Evolutionary conservation across 2,888 invertebrate genomes (phyloP), one percentile per base, ranked within the genome.

Genomic region (Dioctria linearis): DNA sequence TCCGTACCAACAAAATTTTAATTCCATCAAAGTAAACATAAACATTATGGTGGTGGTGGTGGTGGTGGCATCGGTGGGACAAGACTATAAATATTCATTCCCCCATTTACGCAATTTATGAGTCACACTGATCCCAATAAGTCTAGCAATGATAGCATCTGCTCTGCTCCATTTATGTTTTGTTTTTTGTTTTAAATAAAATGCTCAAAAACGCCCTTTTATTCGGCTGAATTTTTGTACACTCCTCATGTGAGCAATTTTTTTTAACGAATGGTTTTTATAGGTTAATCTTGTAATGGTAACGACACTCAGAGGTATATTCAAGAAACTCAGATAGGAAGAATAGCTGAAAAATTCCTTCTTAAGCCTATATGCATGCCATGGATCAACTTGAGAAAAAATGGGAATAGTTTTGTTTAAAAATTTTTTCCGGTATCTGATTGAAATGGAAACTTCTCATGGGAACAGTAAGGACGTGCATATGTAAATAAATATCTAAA

Each of bases 191-290:
- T 39, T 71, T 54, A 71, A 71, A 71, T 51, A 51, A 51, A 42
- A 54, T 51, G 51, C 51, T 46, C 5, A 6, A 37, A 37, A 51
- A 37, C 51, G 49, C 39, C 51, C 71, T 25, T 71, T 46, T 46
- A 25, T 54, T 71, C 9, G 43, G 3, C 39, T 9, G 66, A 54
- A 54, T 42, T 37, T 46, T 49, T 46, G 46, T 67, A 37, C 51
- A 71, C 71, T 8, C 67, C 71, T 8, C 67, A 71, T 71, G 71
- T 54, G 71, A 51, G 39, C 71, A 51, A 71, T 54, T 71, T 71
- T 71, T 46, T 57, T 46, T 39, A 37, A 51, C 39, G 39, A 49
- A 71, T 54, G 25, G 71, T 37, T 71, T 71, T 71, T 71, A 71
- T 54, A 71, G 71, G 71, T 37, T 71, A 71, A 71, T 71, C 37